phyloP scores from a whole-genome alignment of 1,140 invertebrate species.

The Drosophila lacertosa region DNA sequence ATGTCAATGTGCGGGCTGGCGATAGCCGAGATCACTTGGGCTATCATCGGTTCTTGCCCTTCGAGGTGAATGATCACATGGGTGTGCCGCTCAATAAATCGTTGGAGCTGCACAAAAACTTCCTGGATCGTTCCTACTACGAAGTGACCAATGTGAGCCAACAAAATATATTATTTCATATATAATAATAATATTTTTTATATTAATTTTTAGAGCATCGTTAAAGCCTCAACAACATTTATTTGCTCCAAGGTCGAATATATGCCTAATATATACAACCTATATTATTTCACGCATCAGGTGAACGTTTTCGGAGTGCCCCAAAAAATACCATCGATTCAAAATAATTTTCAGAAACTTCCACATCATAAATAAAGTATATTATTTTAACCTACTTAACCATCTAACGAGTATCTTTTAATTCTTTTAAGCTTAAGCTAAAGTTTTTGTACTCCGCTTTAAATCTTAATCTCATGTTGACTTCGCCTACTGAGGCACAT shows the following conservation, averaged over 20 bases:
- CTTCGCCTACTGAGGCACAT: conserved; percentile 8
- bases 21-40: conserved; percentile 58
- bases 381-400: too few relatives aligned
- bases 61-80: conserved; percentile 37
- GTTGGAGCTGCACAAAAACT: conserved; percentile 37
- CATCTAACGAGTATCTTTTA: not conserved
- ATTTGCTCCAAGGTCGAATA: conserved; percentile 37
- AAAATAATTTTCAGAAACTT: not conserved
- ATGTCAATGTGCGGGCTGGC: conserved; percentile 57
- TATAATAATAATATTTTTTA: not conserved
- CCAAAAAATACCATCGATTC: not conserved
- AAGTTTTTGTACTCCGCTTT: conserved; percentile 4
- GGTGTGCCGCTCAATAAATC: conserved; percentile 26
- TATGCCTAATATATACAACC: conserved; percentile 30
- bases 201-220: conserved; percentile 20
- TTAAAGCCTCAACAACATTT: conserved; percentile 34
- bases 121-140: conserved; percentile 45
- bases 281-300: conserved; percentile 52
- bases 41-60: conserved; percentile 61
- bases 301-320: conserved; percentile 51
- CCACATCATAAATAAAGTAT: not conserved
- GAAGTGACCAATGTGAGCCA: conserved; percentile 49
- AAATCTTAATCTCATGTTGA: too few relatives aligned
- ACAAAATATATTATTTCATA: too few relatives aligned
- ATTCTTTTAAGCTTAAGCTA: not conserved